Base-by-base conservation (phyloP, 2,888 invertebrate species). In the Dasysyrphus tricinctus region DNA sequence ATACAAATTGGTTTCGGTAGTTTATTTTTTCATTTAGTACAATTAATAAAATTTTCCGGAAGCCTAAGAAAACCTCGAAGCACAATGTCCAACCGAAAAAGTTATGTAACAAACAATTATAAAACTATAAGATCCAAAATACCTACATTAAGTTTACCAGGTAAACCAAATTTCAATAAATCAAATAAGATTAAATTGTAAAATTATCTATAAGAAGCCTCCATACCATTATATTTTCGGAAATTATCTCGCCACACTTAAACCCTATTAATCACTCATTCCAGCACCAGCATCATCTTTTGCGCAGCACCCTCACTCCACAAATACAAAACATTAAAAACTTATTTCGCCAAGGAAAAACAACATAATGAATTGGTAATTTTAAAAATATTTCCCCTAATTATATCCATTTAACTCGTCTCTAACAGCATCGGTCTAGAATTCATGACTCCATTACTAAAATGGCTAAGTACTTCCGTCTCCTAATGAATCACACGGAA, bases 381-480 rank as follows among this genome's bases (percentile, higher is more conserved):
- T 69, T 39, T 39, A 14, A 49, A 24, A 51, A 49, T 74, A 56
- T 69, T 86, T 54, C 65, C 44, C 63, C 39, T 75, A 82, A 81
- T 82, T 86, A 81, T 59, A 47, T 75, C 32, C 65, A 82, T 70
- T 76, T 70, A 61, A 67, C 44, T 54, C 74, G 54, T 54, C 49
- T 74, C 56, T 19, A 77, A 37, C 61, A 51, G 5, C 74, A 16
- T 51, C 70, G 78, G 65, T 79, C 82, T 72, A 86, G 86, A 86
- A 82, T 82, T 59, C 70, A 39, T 39, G 67, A 39, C 67, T 75
- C 78, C 70, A 74, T 39, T 16, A 19, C 19, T 24, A 79, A 78
- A 79, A 37, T 65, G 59, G 70, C 57, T 86, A 82, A 82, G 75
- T 79, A 82, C 86, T 86, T 86, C 86, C 86, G 86, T 72, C 82